phyloP scores from a whole-genome alignment of 2,113 vertebrate genomes.

The Megaceryle torquata region DNA sequence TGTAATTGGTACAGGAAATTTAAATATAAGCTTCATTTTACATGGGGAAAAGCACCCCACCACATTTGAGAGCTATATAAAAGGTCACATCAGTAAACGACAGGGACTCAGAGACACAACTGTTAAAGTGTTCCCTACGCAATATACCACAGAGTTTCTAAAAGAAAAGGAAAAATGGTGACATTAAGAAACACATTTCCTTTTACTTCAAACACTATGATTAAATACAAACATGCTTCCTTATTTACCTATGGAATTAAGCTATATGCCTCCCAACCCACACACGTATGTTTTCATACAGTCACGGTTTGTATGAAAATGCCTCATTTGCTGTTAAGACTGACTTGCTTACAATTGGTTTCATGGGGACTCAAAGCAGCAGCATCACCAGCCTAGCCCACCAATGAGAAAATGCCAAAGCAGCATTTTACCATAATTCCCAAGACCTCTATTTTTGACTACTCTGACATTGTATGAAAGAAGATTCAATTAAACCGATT shows the following conservation, averaged over 20 bases:
- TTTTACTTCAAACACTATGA: neutral
- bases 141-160: neutral
- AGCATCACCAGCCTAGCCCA: neutral
- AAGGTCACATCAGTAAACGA: conserved; percentile 62
- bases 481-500: conserved; percentile 72
- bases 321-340: conserved; percentile 4
- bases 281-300: neutral
- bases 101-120: conserved; percentile 27
- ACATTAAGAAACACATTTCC: conserved; percentile 47
- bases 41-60: neutral
- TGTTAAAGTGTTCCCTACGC: neutral
- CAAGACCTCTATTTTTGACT: conserved; percentile 35
- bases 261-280: neutral
- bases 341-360: conserved; percentile 17
- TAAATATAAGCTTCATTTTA: conserved; percentile 17
- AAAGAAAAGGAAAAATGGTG: conserved; percentile 23
- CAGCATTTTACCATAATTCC: conserved; percentile 53
- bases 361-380: conserved; percentile 15
- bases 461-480: conserved; percentile 48
- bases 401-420: conserved; percentile 46
- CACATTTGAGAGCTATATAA: neutral
- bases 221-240: conserved; percentile 19
- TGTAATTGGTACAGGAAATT: neutral
- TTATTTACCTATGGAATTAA: conserved; percentile 44
- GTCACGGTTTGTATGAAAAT: conserved; percentile 1